Conservation (phyloP, 2,113 vertebrate species). For the Rhinolophus ferrumequinum region DNA sequence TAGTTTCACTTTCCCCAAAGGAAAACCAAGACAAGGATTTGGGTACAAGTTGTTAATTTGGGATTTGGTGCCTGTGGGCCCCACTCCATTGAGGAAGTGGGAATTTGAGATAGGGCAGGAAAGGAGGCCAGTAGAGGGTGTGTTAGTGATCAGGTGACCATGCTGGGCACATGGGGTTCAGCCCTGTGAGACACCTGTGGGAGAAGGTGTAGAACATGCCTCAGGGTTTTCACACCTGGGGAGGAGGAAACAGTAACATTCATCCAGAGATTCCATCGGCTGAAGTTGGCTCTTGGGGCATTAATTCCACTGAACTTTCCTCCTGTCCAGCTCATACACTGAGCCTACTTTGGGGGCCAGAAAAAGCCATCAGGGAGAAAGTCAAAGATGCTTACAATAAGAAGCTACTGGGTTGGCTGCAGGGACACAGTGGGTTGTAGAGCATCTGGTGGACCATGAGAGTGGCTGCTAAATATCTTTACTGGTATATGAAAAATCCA, state of each 20-base stretch:
- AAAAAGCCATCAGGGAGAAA: not conserved
- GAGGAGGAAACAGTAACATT: not conserved
- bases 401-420: not conserved
- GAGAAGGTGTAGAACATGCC: not conserved
- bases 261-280: not conserved
- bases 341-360: not conserved
- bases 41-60: not conserved
- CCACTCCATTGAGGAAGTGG: no score
- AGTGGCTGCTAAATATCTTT: not conserved
- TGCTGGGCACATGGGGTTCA: rapidly evolving
- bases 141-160: not conserved
- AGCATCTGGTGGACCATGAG: not conserved
- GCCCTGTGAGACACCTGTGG: not conserved
- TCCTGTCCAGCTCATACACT: not conserved
- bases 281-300: not conserved
- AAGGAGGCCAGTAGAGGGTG: not conserved
- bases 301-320: not conserved
- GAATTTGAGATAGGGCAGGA: no score
- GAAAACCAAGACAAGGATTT: not conserved
- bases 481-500: not conserved
- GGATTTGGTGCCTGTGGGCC: not conserved
- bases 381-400: not conserved
- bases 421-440: not conserved
- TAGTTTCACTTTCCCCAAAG: not conserved
- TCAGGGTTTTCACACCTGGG: not conserved